A percentile compares a stretch with the other conserved stretches of the same genome.
phyloP scores from a whole-genome alignment of 1,140 invertebrate species.

The Halictus rubicundus region DNA sequence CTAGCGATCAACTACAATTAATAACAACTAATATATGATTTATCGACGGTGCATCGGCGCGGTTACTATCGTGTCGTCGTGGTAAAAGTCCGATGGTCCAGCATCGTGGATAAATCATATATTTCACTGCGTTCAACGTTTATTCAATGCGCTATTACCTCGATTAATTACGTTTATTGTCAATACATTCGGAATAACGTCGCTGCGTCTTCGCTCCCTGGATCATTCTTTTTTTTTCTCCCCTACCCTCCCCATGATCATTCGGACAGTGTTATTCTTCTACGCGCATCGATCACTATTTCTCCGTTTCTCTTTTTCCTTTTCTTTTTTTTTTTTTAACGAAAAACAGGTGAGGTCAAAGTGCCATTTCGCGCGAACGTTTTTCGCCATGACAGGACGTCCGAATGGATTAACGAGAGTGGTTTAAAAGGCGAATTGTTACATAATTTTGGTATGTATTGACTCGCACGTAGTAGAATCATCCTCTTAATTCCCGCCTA shows the following conservation, averaged over 20 bases:
- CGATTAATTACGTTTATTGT: constrained; percentile 73
- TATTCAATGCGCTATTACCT: constrained; percentile 55
- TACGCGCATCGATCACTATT: background rate
- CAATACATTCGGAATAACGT: constrained; percentile 79
- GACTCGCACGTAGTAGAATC: constrained; percentile 72
- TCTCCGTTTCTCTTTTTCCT: background rate
- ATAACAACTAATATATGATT: constrained; percentile 63
- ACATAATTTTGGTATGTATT: constrained; percentile 73
- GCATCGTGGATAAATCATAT: constrained; percentile 63
- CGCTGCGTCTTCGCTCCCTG: constrained; percentile 60
- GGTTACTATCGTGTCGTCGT: background rate
- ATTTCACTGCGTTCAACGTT: constrained; percentile 56
- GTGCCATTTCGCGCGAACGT: constrained; percentile 10
- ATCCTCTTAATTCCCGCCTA: constrained; percentile 52
- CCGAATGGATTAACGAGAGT: constrained; percentile 78
- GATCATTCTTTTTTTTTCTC: too few relatives aligned
- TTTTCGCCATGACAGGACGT: constrained; percentile 68
- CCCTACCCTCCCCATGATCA: too few relatives aligned
- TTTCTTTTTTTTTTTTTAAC: background rate
- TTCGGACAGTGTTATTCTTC: background rate
- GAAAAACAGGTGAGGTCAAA: constrained; percentile 41
- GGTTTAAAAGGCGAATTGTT: constrained; percentile 68
- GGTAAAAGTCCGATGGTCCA: background rate
- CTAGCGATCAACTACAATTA: constrained; percentile 76
- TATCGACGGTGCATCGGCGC: constrained; percentile 43